Evolutionary conservation across 30 jellyfish, hydroid and myxozoan genomes (phyloP), one percentile per base, ranked within the genome.

Genomic region (Nemopilema nomurai): DNA sequence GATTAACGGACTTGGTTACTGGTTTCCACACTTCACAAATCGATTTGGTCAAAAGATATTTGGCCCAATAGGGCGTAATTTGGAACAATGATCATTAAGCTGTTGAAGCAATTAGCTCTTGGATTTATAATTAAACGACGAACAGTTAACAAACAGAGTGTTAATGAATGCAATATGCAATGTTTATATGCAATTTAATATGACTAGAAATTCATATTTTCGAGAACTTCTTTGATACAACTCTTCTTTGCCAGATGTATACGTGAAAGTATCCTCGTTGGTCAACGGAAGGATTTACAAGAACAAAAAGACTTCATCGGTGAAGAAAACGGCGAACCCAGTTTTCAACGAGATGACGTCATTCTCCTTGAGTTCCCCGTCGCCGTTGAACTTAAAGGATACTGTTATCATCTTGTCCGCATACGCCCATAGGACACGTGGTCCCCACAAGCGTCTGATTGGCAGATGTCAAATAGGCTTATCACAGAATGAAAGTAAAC

Each of bases 381-480:
- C 81, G 52, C 82, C 30, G 16, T 6, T 82, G 30, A 76, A 22
- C 20, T 20, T 72, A 62, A 78, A 79, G 0, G 41, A 71, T 71
- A 75, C 62, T 77, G 23, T 51, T n/a, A 50, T 81, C 74, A 49
- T 90, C 0, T 53, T 90, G 51, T 76, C 91, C 0, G 80, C 74
- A n/a, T 69, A 70, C 51, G 82, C 86, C 4, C 23, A 69, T 87
- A 74, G 91, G 65, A 51, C 93, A 74, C 90, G 87, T 28, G 97
- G 89, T 6, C 87, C 92, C 51, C 88, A 82, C 79, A 80, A 91
- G 71, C 92, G 97, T 19, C 76, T 90, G 78, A 28, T 94, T 53
- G 99, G 99, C 19, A 92, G 93, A n/a, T 83, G 79, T 51, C 26
- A 67, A 18, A 4, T 94, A 22, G 99, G 99, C 22, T 51, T 70